Conservation (phyloP, 1,140 invertebrate species). For the Ptiloglossa arizonensis region DNA sequence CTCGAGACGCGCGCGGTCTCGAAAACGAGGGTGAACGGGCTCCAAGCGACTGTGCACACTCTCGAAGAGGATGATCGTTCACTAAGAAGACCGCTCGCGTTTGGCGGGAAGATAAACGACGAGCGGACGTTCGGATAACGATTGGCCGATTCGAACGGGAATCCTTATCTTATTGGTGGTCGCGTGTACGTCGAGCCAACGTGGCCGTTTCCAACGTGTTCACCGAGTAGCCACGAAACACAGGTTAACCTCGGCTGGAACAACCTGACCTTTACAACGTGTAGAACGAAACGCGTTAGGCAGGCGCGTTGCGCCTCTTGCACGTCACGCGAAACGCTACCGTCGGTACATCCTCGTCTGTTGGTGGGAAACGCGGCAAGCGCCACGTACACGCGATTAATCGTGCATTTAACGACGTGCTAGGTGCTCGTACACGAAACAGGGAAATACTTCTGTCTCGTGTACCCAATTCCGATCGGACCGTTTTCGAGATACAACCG, state of each 20-base stretch:
- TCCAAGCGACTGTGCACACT: background rate
- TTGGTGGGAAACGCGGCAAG: too few species aligned
- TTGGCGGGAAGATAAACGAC: slow-evolving; percentile 45
- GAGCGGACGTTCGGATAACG: background rate
- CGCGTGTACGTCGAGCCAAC: slow-evolving; percentile 27
- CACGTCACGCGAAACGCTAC: background rate
- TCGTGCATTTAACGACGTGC: too few species aligned
- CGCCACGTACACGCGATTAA: too few species aligned
- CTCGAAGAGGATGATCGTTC: slow-evolving; percentile 4
- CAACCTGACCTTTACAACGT: slow-evolving; percentile 38
- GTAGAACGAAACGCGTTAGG: slow-evolving; percentile 20
- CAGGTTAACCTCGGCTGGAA: slow-evolving; percentile 3
- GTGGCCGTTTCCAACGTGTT: slow-evolving; percentile 53
- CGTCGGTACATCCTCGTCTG: too few species aligned
- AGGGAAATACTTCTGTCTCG: too few species aligned
- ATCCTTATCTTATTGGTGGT: slow-evolving; percentile 9
- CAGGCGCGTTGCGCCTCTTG: slow-evolving; percentile 2
- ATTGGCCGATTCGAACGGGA: slow-evolving; percentile 15
- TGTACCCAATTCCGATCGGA: too few species aligned
- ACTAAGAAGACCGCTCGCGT: slow-evolving; percentile 28
- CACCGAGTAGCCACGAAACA: slow-evolving; percentile 23
- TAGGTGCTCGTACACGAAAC: too few species aligned
- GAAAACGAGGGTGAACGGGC: background rate
- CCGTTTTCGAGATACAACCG: too few species aligned
- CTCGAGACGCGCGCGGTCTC: background rate